These are phyloP conservation scores for Peromyscus californicus DNA, from an alignment of 2,113 vertebrate genomes.

Conservation along the genomic window DNA sequence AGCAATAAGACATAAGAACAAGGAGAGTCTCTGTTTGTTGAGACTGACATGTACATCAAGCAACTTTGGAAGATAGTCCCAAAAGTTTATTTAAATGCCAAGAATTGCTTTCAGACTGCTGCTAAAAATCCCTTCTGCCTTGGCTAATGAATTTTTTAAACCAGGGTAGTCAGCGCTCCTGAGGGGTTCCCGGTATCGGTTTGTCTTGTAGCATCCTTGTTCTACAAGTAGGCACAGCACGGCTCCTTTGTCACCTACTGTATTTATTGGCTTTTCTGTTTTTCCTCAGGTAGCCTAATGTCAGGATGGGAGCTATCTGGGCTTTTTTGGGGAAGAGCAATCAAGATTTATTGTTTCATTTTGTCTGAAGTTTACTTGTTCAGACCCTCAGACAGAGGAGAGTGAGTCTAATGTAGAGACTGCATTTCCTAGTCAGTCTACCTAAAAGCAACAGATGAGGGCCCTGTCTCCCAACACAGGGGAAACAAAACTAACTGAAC, in stretches of 20 bases:
- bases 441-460: conserved; percentile 18
- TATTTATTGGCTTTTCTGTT: background rate
- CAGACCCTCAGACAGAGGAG: background rate
- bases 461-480: background rate
- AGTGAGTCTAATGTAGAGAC: background rate
- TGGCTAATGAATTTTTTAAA: conserved; percentile 19
- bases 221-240: background rate
- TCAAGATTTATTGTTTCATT: conserved; percentile 36
- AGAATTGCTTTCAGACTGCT: conserved; percentile 43
- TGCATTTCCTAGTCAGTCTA: conserved; percentile 26
- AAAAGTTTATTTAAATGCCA: conserved; percentile 35
- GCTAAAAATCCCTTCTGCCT: conserved; percentile 24
- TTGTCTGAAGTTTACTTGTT: conserved; percentile 20
- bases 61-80: conserved; percentile 20
- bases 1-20: background rate
- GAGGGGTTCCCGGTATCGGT: background rate
- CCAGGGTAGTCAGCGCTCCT: background rate
- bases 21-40: background rate
- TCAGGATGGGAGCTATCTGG: background rate
- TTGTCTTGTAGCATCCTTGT: background rate
- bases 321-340: background rate
- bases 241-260: background rate
- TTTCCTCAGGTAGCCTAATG: background rate
- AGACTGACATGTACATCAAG: conserved; percentile 2
- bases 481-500: conserved; percentile 25